These are phyloP conservation scores for Coregonus clupeaformis DNA, from an alignment of 2,113 vertebrate species.

Conservation along the genomic window DNA sequence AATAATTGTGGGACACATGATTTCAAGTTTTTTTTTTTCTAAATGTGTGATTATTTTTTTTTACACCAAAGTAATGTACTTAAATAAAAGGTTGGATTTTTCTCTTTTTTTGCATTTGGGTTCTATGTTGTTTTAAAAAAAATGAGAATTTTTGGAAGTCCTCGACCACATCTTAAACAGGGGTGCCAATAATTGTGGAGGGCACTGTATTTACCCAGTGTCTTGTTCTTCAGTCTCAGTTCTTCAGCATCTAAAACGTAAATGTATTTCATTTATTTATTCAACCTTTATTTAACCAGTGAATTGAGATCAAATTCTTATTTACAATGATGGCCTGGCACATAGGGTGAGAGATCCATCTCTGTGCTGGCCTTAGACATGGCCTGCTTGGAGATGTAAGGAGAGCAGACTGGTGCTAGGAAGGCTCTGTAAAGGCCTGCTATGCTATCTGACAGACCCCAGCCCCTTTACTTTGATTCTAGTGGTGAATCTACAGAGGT, in stretches of 20 bases:
- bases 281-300: constrained; percentile 7
- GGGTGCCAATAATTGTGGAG: too few relatives aligned
- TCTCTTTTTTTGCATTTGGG: too few relatives aligned
- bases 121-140: too few relatives aligned
- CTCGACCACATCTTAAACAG: too few relatives aligned
- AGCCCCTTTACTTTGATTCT: constrained; percentile 55
- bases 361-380: constrained; percentile 39
- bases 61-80: too few relatives aligned
- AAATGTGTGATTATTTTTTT: too few relatives aligned
- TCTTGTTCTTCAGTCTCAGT: constrained; percentile 15
- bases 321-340: constrained; percentile 7
- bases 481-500: constrained; percentile 78
- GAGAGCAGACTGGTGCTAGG: constrained; percentile 30
- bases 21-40: too few relatives aligned
- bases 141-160: too few relatives aligned
- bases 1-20: too few relatives aligned
- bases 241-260: constrained; percentile 23
- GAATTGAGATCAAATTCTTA: constrained; percentile 11
- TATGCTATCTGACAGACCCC: constrained; percentile 27
- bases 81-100: too few relatives aligned
- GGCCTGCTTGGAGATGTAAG: constrained; percentile 50
- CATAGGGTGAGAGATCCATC: constrained; percentile 30
- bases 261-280: too few relatives aligned
- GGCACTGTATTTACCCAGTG: constrained; percentile 31
- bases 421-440: constrained; percentile 35